A percentile compares a stretch with the other conserved stretches of the same genome.
Conservation (phyloP, 64 coral and sea anemone genomes). For the Montipora cactus region DNA sequence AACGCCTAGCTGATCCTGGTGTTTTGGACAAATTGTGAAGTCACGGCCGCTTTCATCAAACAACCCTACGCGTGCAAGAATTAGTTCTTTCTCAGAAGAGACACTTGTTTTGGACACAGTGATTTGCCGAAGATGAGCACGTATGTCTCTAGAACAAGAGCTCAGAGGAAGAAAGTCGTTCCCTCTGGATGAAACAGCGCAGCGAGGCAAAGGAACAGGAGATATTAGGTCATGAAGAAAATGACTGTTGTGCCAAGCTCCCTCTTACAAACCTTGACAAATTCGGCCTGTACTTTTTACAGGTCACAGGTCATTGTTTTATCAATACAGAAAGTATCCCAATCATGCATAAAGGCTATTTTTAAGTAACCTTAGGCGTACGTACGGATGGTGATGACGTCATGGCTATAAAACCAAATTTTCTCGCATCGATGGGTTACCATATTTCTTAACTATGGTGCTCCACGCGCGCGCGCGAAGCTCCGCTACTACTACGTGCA, state of each 20-base stretch:
- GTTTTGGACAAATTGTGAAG: slow-evolving; percentile 29
- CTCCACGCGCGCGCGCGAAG: no score
- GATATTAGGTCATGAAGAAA: neutral
- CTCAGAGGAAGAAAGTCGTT: neutral
- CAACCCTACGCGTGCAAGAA: slow-evolving; percentile 14
- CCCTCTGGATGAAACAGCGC: slow-evolving; percentile 1
- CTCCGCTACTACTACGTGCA: no score
- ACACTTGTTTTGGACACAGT: neutral
- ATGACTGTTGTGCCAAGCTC: neutral
- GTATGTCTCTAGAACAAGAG: neutral
- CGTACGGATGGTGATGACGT: no score
- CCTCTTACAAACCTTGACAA: neutral
- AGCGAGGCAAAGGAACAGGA: neutral
- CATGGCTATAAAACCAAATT: no score
- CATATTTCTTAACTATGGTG: no score
- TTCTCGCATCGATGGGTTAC: no score
- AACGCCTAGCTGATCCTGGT: neutral
- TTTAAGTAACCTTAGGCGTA: no score
- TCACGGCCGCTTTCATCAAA: slow-evolving; percentile 23
- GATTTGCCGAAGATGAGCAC: neutral
- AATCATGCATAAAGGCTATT: no score
- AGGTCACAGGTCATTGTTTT: no score
- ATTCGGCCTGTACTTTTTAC: no score
- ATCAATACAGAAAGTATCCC: no score
- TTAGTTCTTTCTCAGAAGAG: slow-evolving; percentile 23